Base-by-base conservation (phyloP, 2,888 invertebrate genomes). In the Drosophila meridiana region DNA sequence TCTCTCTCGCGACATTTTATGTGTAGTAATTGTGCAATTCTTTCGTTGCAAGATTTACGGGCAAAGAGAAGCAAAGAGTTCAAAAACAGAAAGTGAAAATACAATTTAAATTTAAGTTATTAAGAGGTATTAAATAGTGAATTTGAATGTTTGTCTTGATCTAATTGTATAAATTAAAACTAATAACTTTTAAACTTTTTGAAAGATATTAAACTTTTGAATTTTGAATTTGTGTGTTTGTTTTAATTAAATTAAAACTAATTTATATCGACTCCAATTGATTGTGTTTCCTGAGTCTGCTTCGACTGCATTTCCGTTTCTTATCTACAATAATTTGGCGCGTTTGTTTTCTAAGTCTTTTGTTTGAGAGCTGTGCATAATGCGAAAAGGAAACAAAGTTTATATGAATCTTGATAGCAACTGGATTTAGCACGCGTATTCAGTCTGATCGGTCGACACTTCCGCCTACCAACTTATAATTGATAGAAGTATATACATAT, bases 281-380 rank as follows among this genome's bases (percentile, higher is more conserved):
- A 52, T 30, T 30, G 9, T 43, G 38, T 3, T n/a, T 57, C 50
- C 42, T 36, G 45, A 34, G 47, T 45, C 32, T 38, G 28, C n/a
- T 28, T 38, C 42, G 42, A 47, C 32, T 59, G 61, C 61, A 66
- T 70, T 65, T 75, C 69, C 48, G 65, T 52, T 47, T 32, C 9
- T 55, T 71, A 57, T 60, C 62, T 34, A 20, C 20, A 20, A 20
- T 20, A 50, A 61, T 62, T 62, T 65, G 48, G 4, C 75, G 81
- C 59, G 87, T 89, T 89, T 47, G 90, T 78, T 82, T 70, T 75
- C 80, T 89, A 83, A 81, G 82, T 91, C 87, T 89, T 88, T 88
- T 89, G 88, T 79, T 80, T 82, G 56, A 20, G 13, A 26, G 32
- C n/a, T 59, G 26, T 76, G 87, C 66, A 64, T 69, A 64, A 58